phyloP scores from a whole-genome alignment of 2,888 invertebrate genomes.

The Anthophora plumipes region DNA sequence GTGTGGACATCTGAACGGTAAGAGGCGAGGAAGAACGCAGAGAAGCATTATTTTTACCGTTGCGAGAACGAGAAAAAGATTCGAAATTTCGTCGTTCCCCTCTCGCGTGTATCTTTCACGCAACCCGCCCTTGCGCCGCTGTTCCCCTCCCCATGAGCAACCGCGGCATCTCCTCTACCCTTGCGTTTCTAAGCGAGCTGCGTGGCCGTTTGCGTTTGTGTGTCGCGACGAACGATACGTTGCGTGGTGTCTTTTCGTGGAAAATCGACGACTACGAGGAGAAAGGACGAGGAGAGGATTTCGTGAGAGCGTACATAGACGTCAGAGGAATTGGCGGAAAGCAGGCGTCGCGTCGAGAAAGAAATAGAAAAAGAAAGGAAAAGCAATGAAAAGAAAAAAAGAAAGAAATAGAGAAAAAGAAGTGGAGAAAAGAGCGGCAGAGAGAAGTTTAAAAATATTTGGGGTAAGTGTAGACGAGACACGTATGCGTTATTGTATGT shows the following conservation, averaged over 20 bases:
- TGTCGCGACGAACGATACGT: constrained; percentile 48
- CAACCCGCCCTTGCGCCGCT: constrained; percentile 30
- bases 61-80: constrained; percentile 8
- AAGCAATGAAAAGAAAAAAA: too few relatives aligned
- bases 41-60: constrained; percentile 15
- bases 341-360: constrained; percentile 15
- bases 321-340: too few relatives aligned
- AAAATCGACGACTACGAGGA: constrained; percentile 62
- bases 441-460: constrained; percentile 68
- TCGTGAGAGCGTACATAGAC: too few relatives aligned
- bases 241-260: constrained; percentile 56
- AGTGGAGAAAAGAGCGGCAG: constrained; percentile 34
- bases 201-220: constrained; percentile 40
- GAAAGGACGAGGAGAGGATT: constrained; percentile 33
- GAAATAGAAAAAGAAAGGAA: too few relatives aligned
- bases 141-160: constrained; percentile 53
- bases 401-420: constrained; percentile 37
- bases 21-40: background rate
- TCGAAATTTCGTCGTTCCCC: constrained; percentile 39
- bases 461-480: constrained; percentile 68
- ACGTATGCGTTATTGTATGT: constrained; percentile 49
- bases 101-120: constrained; percentile 42
- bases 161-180: constrained; percentile 21
- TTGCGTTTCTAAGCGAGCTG: constrained; percentile 17
- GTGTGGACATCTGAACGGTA: too few relatives aligned